phyloP scores from a whole-genome alignment of 1,140 invertebrate genomes.

The Aporrectodea caliginosa region DNA sequence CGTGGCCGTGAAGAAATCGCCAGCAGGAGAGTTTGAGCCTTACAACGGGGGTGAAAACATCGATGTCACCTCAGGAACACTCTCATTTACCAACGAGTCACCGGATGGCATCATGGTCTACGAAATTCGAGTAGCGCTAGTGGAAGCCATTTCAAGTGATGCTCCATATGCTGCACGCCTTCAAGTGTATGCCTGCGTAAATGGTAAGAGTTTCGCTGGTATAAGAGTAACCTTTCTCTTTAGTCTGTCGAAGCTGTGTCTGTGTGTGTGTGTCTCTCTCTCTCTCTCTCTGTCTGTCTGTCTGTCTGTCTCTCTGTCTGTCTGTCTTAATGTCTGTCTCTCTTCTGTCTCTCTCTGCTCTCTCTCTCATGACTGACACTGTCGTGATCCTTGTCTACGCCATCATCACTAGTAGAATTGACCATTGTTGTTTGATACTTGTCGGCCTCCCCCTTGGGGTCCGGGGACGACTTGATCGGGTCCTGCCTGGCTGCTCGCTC shows the following conservation, averaged over 20 bases:
- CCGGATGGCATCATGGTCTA: neutral
- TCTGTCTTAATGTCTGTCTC: slow-evolving; percentile 1
- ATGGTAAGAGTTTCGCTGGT: too few species aligned
- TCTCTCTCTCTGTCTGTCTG: neutral
- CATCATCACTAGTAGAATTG: too few species aligned
- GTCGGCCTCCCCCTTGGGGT: too few species aligned
- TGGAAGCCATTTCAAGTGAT: neutral
- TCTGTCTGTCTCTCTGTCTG: neutral
- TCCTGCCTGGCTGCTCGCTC: too few species aligned
- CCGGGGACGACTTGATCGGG: too few species aligned
- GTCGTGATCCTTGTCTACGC: too few species aligned
- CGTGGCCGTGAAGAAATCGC: neutral
- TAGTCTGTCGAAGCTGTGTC: neutral
- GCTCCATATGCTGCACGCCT: neutral
- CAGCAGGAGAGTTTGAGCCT: neutral
- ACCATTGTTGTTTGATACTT: too few species aligned
- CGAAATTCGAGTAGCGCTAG: neutral
- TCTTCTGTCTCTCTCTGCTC: slow-evolving; percentile 1
- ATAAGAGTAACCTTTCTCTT: too few species aligned
- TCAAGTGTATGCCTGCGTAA: neutral
- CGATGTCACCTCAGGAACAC: neutral
- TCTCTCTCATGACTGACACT: too few species aligned
- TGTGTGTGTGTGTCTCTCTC: neutral
- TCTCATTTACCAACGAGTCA: neutral
- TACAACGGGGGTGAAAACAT: neutral